Evolutionary conservation across 2,113 vertebrate species (phyloP).

Genomic region (Neoarius graeffei): DNA sequence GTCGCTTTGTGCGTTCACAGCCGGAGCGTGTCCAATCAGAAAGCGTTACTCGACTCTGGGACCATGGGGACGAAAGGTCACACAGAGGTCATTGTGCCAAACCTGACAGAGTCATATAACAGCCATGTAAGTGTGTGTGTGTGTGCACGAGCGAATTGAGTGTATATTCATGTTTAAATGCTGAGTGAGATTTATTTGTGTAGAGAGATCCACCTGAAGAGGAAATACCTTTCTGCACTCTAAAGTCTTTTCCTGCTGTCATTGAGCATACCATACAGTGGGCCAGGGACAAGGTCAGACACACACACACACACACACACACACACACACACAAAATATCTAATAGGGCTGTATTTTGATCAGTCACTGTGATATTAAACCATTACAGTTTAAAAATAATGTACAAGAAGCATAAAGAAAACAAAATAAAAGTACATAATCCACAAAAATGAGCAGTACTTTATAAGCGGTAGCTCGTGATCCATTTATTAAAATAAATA

Average conservation of each 20-base stretch:
- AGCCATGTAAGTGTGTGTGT: slow-evolving; percentile 85
- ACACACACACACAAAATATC: not conserved
- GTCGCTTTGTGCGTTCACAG: slow-evolving; percentile 66
- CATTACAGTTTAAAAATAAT: not conserved
- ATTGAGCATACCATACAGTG: slow-evolving; percentile 99
- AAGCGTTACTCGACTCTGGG: slow-evolving; percentile 93
- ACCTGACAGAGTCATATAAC: slow-evolving; percentile 95
- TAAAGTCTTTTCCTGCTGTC: slow-evolving; percentile 96
- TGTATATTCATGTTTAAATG: not conserved
- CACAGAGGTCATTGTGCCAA: slow-evolving; percentile 92
- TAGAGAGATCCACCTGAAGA: slow-evolving; percentile 97
- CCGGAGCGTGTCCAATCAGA: slow-evolving; percentile 90
- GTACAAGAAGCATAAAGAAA: not conserved
- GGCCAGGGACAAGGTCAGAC: slow-evolving; percentile 94
- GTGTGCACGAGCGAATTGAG: not conserved
- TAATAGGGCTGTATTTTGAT: not conserved
- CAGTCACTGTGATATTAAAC: not conserved
- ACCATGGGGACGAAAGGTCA: slow-evolving; percentile 99
- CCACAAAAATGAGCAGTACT: not conserved
- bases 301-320: slow-evolving; percentile 16
- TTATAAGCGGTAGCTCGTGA: not conserved
- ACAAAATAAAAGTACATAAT: not conserved
- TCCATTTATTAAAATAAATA: too few relatives aligned
- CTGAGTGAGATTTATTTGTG: not conserved
- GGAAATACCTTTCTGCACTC: slow-evolving; percentile 98